Base-by-base conservation (phyloP, 2,888 invertebrate species). In the Limenitis camilla region DNA sequence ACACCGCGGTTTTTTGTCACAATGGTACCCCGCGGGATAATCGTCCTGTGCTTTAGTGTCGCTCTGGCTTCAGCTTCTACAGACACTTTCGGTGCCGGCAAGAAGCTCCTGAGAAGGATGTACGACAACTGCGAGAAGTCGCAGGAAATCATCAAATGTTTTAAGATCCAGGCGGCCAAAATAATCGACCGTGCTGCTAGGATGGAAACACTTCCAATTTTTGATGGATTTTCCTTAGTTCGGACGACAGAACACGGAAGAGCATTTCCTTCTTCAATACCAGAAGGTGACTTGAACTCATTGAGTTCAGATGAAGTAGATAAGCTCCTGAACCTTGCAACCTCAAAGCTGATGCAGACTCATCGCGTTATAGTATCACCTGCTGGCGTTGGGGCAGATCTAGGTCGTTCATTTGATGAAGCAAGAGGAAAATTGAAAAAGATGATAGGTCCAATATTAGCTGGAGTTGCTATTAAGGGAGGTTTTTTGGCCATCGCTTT, bases 401-500 rank as follows among this genome's bases (percentile, higher is more conserved):
- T 90, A 62, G 78, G 90, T 65, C 55, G 89, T 65, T 75, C 88
- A 51, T 53, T 89, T 52, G 71, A 68, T 44, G 89, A 90, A 82
- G 92, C 88, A 31, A 89, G 91, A 52, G 79, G 90, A 45, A 91
- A 91, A 62, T 78, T 91, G 74, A 91, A 91, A 69, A 91, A 91
- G 66, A 89, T 90, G 78, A 88, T 91, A 52, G 91, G 91, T 0
- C 91, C 92, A 0, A 89, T 93, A 52, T 79, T 93, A 31, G 91
- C 92, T 53, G 92, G 91, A 8, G 84, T 93, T 32, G 90, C 92
- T 42, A 87, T 93, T 49, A 94, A 94, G 71, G 92, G 92, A 28
- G 91, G 91, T 35, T 91, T 94, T 69, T 78, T 94, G 11, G 91
- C 92, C 11, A 90, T 93, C 79, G 93, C 93, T 3, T 93, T 92